Conservation (phyloP, 2,888 invertebrate species). For the Homarus gammarus region DNA sequence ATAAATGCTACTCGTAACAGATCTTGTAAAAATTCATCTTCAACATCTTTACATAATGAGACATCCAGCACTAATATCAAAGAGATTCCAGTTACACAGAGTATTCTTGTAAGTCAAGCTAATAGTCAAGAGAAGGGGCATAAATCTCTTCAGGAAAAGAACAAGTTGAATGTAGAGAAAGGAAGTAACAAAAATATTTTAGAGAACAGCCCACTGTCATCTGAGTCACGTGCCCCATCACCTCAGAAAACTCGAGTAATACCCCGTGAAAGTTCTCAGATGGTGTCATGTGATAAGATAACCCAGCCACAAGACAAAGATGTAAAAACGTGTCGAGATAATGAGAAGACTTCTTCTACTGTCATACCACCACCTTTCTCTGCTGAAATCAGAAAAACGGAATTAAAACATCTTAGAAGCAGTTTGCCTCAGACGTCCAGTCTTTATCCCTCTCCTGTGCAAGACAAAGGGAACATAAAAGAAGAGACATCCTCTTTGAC, state of each 20-base stretch:
- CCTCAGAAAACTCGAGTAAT: neutral
- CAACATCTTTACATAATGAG: conserved; percentile 13
- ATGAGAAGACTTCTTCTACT: neutral
- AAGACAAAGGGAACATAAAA: neutral
- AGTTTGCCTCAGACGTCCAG: neutral
- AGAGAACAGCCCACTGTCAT: neutral
- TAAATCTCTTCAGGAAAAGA: neutral
- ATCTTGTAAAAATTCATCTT: conserved; percentile 26
- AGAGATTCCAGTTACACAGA: conserved; percentile 44
- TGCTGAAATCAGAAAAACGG: neutral
- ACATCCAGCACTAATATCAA: neutral
- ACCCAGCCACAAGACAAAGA: neutral
- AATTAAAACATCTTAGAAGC: neutral
- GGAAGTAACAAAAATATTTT: neutral
- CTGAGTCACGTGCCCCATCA: neutral
- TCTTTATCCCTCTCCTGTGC: neutral
- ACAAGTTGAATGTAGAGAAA: neutral
- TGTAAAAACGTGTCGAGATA: neutral
- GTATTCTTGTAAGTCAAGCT: conserved; percentile 10
- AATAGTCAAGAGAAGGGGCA: conserved; percentile 10
- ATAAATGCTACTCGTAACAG: conserved; percentile 65
- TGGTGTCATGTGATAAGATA: neutral
- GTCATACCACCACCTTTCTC: neutral
- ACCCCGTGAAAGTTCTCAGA: neutral
- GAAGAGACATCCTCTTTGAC: neutral